Evolutionary conservation across 2,797 vertebrate species (phyloP).

Genomic region (Sternarchorhynchus goeldii): DNA sequence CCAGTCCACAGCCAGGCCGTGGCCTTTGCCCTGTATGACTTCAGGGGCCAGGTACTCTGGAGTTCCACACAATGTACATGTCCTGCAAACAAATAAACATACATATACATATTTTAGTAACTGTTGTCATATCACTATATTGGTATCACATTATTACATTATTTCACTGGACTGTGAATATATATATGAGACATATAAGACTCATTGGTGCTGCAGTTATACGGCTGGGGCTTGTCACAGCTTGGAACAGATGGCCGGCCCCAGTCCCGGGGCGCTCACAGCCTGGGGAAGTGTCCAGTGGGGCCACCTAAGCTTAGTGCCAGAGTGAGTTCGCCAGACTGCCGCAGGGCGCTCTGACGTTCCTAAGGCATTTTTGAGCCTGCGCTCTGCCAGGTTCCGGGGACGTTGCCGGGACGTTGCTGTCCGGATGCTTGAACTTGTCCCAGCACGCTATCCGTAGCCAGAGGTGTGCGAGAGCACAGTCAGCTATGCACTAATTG

Average conservation of each 20-base stretch:
- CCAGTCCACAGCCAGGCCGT: slow-evolving; percentile 92
- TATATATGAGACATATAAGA: neutral
- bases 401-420: too few relatives aligned
- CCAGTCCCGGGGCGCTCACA: neutral
- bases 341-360: too few relatives aligned
- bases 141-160: too few relatives aligned
- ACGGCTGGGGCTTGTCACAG: neutral
- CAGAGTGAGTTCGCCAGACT: too few relatives aligned
- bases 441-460: too few relatives aligned
- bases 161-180: too few relatives aligned
- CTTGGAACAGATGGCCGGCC: neutral
- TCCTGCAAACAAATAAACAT: slow-evolving; percentile 67
- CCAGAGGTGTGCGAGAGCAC: too few relatives aligned
- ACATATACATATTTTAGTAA: too few relatives aligned
- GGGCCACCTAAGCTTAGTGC: neutral
- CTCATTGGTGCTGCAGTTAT: neutral
- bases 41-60: slow-evolving; percentile 93
- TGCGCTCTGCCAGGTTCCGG: too few relatives aligned
- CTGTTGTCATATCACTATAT: neutral
- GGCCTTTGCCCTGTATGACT: slow-evolving; percentile 95
- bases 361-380: too few relatives aligned
- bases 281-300: neutral
- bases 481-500: too few relatives aligned
- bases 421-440: too few relatives aligned
- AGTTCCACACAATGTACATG: slow-evolving; percentile 93